Evolutionary conservation across 2,888 invertebrate genomes (phyloP), one percentile per base, ranked within the genome.

Genomic region (Pocota personata): DNA sequence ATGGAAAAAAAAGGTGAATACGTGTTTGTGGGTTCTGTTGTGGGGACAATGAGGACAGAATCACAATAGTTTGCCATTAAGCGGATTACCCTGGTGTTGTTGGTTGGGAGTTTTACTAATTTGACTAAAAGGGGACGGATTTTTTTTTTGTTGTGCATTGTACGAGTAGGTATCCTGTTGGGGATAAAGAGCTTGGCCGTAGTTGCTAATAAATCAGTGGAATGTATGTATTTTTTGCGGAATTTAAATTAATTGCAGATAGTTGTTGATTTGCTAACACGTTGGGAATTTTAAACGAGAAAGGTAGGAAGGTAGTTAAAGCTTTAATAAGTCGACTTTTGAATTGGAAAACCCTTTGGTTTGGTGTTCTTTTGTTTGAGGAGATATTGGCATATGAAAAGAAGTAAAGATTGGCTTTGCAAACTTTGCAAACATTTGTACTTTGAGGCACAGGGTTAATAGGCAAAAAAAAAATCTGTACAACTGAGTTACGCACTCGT

Each of bases 21-120:
- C 82, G 82, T 86, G 82, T 72, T 72, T 86, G 82, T 77, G 82
- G 86, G 55, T 40, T 72, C 37, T 82, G 64, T 82, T 76, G 52
- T 57, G 66, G 69, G 40, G 57, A 82, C 86, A 84, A 84, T 82
- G 76, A 72, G 72, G 67, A 86, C 58, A 55, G 58, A 72, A 77
- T 76, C 76, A 82, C 72, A 86, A 86, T 86, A 86, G 84, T 80
- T 80, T 71, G 72, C 71, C 72, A 77, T 82, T 66, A 76, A 86
- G 86, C 71, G 76, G 86, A 86, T 86, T 82, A 82, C 66, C 76
- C 75, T 75, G 69, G 66, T 55, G 32, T 60, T 57, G 78, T 69
- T 55, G 66, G 37, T 37, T 32, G 40, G 66, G 62, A 72, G 82
- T 58, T 82, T 72, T 67, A 82, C 86, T 86, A 82, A 86, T 86